Conservation (phyloP, 2,113 vertebrate genomes). For the Aplodontia rufa region DNA sequence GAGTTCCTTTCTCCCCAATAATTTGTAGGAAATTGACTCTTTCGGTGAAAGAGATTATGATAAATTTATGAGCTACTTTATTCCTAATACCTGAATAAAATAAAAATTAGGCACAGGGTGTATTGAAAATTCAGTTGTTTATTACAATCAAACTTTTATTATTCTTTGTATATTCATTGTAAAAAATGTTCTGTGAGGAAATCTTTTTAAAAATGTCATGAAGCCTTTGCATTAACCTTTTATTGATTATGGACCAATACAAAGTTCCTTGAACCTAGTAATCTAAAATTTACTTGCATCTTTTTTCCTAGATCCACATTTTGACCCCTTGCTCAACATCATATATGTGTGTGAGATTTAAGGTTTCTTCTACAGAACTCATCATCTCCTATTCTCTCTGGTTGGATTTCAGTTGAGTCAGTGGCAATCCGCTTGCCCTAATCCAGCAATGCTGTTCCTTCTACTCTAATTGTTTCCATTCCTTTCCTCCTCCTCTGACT, state of each 20-base stretch:
- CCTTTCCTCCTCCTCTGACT: background rate
- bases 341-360: background rate
- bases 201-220: background rate
- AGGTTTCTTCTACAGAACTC: background rate
- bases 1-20: background rate
- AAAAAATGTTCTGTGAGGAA: background rate
- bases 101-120: background rate
- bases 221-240: background rate
- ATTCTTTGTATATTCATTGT: background rate
- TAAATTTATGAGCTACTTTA: background rate
- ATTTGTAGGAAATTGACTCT: background rate
- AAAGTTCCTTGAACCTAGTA: background rate
- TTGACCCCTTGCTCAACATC: background rate
- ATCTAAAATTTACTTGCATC: background rate
- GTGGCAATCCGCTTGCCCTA: background rate
- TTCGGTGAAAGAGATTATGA: background rate
- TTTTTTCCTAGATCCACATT: background rate
- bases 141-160: background rate
- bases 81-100: background rate
- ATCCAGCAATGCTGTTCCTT: background rate
- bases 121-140: background rate
- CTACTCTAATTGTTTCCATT: background rate
- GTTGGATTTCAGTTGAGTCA: background rate
- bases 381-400: background rate
- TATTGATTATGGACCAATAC: background rate